Evolutionary conservation across 2,888 invertebrate genomes (phyloP), one percentile per base, ranked within the genome.

Genomic region (Xanthorhoe designata): DNA sequence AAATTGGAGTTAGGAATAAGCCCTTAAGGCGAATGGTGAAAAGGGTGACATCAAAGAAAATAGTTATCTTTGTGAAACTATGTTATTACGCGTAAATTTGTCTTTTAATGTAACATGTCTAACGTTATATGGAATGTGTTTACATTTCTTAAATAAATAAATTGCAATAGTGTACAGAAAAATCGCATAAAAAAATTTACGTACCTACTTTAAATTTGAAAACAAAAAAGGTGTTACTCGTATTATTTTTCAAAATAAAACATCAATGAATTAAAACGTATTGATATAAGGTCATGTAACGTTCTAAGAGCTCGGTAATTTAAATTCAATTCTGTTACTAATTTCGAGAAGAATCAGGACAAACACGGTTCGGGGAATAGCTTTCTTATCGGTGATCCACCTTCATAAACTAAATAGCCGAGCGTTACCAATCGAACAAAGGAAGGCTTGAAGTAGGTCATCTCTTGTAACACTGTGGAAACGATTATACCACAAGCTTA

Each of bases 1-100:
- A 57, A 64, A 10, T 55, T 24, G 5, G 19, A 58, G 42, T 17
- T 24, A 59, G 59, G 19, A 59, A 67, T n/a, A 42, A 18, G 50
- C 19, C 58, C 53, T 58, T 42, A 57, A 58, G 57, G 42, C 47
- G 32, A 49, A 63, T 63, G 54, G 63, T 68, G 60, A 64, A 60
- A 54, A 58, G 57, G 67, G 45, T 57, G 24, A 64, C 63, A 53
- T 68, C 52, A 64, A 61, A 61, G 61, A 61, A 64, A 54, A 54
- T 57, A 57, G 60, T 54, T 57, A 52, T 57, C 57, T 61, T 53
- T 64, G 61, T 53, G 53, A 56, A 42, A 56, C 50, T 49, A 56
- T 32, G 53, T 45, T 60, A 9, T 55, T 47, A 49, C 13, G 19
- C 38, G 38, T 42, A 42, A 38, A 42, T 42, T 13, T 42, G 38